These are phyloP conservation scores for Bombus sibiricus DNA, from an alignment of 1,140 invertebrate genomes.

Conservation along the genomic window DNA sequence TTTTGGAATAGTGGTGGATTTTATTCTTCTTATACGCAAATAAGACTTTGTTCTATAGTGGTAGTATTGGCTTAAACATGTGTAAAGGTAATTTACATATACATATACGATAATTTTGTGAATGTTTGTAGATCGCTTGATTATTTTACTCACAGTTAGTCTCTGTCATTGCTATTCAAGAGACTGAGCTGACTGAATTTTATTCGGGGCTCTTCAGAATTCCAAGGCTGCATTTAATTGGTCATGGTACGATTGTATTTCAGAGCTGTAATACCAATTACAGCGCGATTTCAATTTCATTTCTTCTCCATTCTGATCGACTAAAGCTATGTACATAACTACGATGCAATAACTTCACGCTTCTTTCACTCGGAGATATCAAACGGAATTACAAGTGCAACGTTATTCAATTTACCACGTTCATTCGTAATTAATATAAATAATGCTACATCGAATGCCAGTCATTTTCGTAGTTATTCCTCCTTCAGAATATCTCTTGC, in stretches of 20 bases:
- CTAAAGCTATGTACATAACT: not conserved
- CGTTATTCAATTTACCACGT: not conserved
- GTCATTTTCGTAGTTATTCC: not conserved
- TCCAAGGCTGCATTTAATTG: slow-evolving; percentile 19
- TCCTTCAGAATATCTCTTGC: not conserved
- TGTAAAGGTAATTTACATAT: no score
- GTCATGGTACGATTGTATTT: slow-evolving; percentile 11
- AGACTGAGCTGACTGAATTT: not conserved
- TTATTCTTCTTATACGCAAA: not conserved
- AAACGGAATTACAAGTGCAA: slow-evolving; percentile 23
- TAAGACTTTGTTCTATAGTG: no score
- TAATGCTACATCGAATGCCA: slow-evolving; percentile 2
- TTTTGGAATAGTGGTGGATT: not conserved
- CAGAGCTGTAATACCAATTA: not conserved
- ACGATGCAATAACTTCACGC: not conserved
- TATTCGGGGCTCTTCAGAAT: slow-evolving; percentile 13
- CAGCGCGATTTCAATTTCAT: slow-evolving; percentile 17
- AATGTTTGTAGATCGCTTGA: not conserved
- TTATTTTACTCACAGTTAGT: not conserved
- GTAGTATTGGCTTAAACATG: no score
- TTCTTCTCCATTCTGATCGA: not conserved
- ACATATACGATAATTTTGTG: no score
- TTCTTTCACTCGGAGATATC: not conserved
- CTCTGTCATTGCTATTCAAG: not conserved
- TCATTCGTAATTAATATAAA: slow-evolving; percentile 20